Conservation (phyloP, 2,888 invertebrate species). For the Neoaliturus tenellus region DNA sequence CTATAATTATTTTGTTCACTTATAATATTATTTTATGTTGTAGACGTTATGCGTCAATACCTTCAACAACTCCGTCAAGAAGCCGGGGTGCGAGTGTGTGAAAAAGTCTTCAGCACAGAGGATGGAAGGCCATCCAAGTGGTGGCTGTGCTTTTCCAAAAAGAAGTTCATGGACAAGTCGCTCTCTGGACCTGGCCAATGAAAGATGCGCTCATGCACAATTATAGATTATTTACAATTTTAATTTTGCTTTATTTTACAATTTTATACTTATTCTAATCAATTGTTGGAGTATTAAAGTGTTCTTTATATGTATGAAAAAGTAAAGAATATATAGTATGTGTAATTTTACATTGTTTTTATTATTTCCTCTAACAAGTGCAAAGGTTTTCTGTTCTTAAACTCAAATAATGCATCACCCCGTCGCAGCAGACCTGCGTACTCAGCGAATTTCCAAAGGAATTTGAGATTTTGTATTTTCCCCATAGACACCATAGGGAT, state of each 20-base stretch:
- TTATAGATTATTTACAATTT: too few relatives aligned
- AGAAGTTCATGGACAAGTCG: constrained; percentile 99
- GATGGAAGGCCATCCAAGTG: constrained; percentile 99
- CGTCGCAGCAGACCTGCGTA: too few relatives aligned
- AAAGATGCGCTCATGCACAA: too few relatives aligned
- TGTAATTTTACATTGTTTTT: not conserved
- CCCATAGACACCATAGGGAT: too few relatives aligned
- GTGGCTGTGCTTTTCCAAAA: constrained; percentile 99
- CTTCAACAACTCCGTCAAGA: constrained; percentile 97
- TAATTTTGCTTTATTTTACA: not conserved
- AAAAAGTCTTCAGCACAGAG: constrained; percentile 90
- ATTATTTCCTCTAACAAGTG: not conserved
- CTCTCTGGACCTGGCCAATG: constrained; percentile 92
- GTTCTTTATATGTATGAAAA: not conserved
- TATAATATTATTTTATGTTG: not conserved
- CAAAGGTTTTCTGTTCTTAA: too few relatives aligned
- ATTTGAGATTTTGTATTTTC: too few relatives aligned
- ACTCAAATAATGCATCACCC: too few relatives aligned
- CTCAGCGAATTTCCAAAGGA: too few relatives aligned
- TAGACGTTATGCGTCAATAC: constrained; percentile 91
- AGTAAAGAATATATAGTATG: not conserved
- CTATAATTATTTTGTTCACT: too few relatives aligned
- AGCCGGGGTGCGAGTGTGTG: constrained; percentile 92
- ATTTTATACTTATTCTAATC: not conserved
- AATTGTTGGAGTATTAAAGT: not conserved